Percentiles rank a stretch among this genome's conserved stretches.
These are phyloP conservation scores for Mohoua ochrocephala DNA, from an alignment of 2,113 vertebrate genomes.

Conservation along the genomic window DNA sequence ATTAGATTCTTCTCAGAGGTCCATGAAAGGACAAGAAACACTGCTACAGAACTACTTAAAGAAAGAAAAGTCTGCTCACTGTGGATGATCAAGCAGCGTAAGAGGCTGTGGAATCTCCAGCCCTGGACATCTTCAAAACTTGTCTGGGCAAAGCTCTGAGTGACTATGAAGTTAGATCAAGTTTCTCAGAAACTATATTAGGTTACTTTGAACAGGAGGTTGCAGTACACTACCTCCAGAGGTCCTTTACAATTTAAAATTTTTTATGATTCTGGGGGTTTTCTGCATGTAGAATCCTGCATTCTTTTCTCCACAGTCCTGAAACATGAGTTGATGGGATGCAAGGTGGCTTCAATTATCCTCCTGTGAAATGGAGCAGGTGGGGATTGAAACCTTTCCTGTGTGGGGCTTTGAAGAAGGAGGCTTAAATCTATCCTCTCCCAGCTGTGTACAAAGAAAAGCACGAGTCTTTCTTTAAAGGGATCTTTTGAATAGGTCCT, in stretches of 20 bases:
- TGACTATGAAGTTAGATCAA: background rate
- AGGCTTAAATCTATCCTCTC: background rate
- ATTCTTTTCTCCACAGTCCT: background rate
- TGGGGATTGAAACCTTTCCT: background rate
- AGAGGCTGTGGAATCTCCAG: background rate
- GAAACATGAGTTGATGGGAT: background rate
- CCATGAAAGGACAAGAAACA: background rate
- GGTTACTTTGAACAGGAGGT: background rate
- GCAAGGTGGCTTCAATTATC: background rate
- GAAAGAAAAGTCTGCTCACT: background rate
- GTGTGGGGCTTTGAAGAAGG: background rate
- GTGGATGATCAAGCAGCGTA: background rate
- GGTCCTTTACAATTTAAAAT: background rate
- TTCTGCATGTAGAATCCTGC: background rate
- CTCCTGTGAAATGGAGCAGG: background rate
- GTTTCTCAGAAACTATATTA: background rate
- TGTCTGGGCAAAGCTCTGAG: background rate
- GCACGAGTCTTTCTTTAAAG: background rate
- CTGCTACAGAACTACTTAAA: background rate
- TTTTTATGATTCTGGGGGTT: background rate
- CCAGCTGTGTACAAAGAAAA: background rate
- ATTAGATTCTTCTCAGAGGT: background rate
- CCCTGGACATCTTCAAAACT: background rate
- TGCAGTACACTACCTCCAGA: background rate
- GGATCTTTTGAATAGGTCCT: background rate